A percentile compares a stretch with the other conserved stretches of the same genome.
These are phyloP conservation scores for Bacillus rossius DNA, from an alignment of 1,140 invertebrate genomes.

Conservation along the genomic window DNA sequence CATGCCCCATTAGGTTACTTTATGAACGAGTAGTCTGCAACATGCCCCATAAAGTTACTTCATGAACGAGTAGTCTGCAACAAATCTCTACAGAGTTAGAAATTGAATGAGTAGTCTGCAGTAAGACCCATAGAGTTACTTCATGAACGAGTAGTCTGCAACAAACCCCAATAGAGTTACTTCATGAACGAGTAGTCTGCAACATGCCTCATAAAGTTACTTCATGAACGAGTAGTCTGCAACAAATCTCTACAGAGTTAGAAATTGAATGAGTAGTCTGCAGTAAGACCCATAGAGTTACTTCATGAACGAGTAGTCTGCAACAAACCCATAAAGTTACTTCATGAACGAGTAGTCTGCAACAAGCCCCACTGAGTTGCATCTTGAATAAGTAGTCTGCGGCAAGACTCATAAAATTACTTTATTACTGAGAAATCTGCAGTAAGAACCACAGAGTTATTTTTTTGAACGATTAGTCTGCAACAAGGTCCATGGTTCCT, in stretches of 20 bases:
- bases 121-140: no score
- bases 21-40: neutral
- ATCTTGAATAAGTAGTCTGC: no score
- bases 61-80: constrained; percentile 88
- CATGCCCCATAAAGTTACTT: constrained; percentile 57
- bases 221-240: constrained; percentile 91
- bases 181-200: neutral
- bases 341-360: no score
- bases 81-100: constrained; percentile 3
- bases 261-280: neutral
- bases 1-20: neutral
- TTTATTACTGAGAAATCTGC: neutral
- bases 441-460: constrained; percentile 51
- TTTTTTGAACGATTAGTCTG: constrained; percentile 91
- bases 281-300: constrained; percentile 51
- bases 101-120: no score
- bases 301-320: constrained; percentile 91
- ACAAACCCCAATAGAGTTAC: neutral
- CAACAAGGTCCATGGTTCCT: constrained; percentile 27
- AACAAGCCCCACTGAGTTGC: no score
- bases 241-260: no score
- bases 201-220: constrained; percentile 51
- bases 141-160: no score
- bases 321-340: constrained; percentile 27
- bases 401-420: no score